These are phyloP conservation scores for Gonatopus flavifemur DNA, from an alignment of 1,140 invertebrate species.

Conservation along the genomic window DNA sequence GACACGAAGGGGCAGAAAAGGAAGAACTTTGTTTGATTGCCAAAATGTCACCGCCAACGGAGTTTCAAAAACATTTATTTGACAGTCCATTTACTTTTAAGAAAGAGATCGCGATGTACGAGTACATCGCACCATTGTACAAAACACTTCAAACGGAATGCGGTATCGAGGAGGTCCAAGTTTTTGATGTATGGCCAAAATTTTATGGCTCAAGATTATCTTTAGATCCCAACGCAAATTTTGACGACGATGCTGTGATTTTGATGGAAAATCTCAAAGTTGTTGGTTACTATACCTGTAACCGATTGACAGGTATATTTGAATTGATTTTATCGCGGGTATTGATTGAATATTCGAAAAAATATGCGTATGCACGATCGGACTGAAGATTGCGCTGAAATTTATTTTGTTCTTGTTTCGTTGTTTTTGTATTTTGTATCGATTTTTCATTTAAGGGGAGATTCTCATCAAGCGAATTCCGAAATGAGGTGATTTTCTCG, in stretches of 20 bases:
- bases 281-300: conserved; percentile 54
- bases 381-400: no score
- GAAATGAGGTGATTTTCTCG: no score
- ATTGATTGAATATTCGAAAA: no score
- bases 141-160: conserved; percentile 41
- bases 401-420: no score
- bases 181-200: conserved; percentile 56
- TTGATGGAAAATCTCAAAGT: conserved; percentile 62
- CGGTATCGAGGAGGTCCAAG: conserved; percentile 41
- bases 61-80: conserved; percentile 43
- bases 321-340: not conserved
- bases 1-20: conserved; percentile 13
- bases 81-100: conserved; percentile 49
- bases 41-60: conserved; percentile 50
- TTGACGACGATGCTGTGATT: conserved; percentile 62
- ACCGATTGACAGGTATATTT: conserved; percentile 46
- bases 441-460: no score
- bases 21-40: conserved; percentile 48
- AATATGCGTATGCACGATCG: no score
- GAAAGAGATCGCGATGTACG: conserved; percentile 50
- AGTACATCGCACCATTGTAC: conserved; percentile 41
- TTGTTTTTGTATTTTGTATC: no score
- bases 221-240: conserved; percentile 40
- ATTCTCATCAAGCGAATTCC: no score
- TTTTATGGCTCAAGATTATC: conserved; percentile 61